A percentile compares a stretch with the other conserved stretches of the same genome.
These are phyloP conservation scores for Mycetomoellerius zeteki DNA, from an alignment of 1,140 invertebrate species.

Conservation along the genomic window DNA sequence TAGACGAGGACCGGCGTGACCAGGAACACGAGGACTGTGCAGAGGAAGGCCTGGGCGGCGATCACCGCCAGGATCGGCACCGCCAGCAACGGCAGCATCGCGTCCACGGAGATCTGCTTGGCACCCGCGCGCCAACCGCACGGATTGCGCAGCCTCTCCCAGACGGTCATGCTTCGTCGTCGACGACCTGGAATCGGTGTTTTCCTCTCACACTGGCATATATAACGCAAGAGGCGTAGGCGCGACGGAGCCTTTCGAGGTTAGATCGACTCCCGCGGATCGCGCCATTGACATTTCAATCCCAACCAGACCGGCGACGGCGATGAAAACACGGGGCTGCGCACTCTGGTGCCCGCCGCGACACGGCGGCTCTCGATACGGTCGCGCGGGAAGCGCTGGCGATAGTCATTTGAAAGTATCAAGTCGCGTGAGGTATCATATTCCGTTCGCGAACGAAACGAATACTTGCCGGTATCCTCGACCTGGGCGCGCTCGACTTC, in stretches of 20 bases:
- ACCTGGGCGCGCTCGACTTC: too few species aligned
- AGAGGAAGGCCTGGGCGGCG: conserved; percentile 88
- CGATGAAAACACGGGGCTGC: too few species aligned
- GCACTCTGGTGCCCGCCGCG: neutral
- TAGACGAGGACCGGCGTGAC: conserved; percentile 89
- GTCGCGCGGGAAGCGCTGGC: neutral
- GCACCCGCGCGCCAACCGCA: conserved; percentile 86
- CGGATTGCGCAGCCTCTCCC: conserved; percentile 85
- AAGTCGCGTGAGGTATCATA: too few species aligned
- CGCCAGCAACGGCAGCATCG: conserved; percentile 89
- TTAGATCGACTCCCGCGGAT: conserved; percentile 31
- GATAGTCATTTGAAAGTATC: neutral
- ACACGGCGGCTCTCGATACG: too few species aligned
- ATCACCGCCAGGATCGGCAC: conserved; percentile 88
- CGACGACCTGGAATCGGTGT: neutral
- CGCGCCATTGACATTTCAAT: neutral
- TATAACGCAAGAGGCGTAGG: neutral
- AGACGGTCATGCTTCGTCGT: conserved; percentile 81
- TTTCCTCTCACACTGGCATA: conserved; percentile 50
- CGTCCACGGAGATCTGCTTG: conserved; percentile 87
- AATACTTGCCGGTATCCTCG: too few species aligned
- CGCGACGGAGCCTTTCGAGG: conserved; percentile 10
- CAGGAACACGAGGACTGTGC: conserved; percentile 88
- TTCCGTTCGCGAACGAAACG: too few species aligned
- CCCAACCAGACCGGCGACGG: neutral